These are phyloP conservation scores for Euglossa dilemma DNA, from an alignment of 1,140 invertebrate genomes.

Conservation along the genomic window DNA sequence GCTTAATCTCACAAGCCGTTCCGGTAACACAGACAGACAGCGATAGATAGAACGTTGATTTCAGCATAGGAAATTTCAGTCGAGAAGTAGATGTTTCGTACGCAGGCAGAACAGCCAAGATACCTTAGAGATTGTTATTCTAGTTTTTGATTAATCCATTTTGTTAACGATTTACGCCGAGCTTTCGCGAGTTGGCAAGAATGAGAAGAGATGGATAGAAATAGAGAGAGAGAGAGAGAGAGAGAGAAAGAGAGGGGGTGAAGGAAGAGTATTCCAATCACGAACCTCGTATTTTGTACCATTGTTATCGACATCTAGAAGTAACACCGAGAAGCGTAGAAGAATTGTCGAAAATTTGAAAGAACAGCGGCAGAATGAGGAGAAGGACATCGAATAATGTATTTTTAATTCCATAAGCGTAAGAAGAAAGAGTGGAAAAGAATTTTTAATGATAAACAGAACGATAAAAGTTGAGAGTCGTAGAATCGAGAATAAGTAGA, in stretches of 20 bases:
- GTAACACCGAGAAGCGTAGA: background rate
- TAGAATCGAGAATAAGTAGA: slow-evolving; percentile 11
- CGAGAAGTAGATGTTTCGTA: background rate
- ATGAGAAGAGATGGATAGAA: background rate
- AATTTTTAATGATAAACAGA: background rate
- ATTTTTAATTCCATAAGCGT: background rate
- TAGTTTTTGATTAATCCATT: background rate
- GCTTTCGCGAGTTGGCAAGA: background rate
- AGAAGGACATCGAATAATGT: background rate
- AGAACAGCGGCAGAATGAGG: background rate
- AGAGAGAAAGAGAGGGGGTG: no score
- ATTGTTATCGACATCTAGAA: slow-evolving; percentile 13
- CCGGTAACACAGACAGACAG: background rate
- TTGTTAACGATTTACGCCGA: background rate
- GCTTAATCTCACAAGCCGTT: background rate
- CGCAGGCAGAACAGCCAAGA: background rate
- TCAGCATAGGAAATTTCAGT: slow-evolving; percentile 1
- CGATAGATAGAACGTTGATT: slow-evolving; percentile 12
- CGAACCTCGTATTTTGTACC: background rate
- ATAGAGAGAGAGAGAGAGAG: no score
- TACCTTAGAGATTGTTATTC: background rate
- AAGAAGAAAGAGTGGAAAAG: background rate
- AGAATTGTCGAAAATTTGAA: background rate
- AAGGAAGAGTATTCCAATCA: background rate
- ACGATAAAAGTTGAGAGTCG: background rate